Evolutionary conservation across 2,888 invertebrate genomes (phyloP).

Genomic region (Polia nebulosa): DNA sequence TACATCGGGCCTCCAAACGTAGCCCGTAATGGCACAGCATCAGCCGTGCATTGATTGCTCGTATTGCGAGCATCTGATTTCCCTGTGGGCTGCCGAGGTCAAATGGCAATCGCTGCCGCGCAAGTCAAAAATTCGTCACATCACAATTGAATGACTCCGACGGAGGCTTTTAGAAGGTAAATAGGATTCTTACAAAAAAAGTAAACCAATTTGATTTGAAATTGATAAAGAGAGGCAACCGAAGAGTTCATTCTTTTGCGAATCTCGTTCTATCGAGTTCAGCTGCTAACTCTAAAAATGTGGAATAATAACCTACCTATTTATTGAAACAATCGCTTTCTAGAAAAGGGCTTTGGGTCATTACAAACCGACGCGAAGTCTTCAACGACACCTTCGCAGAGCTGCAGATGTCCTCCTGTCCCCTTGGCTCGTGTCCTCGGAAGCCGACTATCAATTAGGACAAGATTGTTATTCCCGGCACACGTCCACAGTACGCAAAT

Average conservation of each 20-base stretch:
- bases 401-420: conserved; percentile 26
- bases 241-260: conserved; percentile 1
- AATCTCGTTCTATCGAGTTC: background rate
- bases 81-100: conserved; percentile 54
- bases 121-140: conserved; percentile 45
- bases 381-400: conserved; percentile 13
- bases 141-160: conserved; percentile 39
- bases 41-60: conserved; percentile 54
- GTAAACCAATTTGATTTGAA: conserved; percentile 46
- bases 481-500: conserved; percentile 67
- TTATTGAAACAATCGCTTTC: background rate
- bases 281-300: background rate
- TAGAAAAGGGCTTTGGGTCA: background rate
- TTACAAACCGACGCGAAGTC: background rate
- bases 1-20: conserved; percentile 8
- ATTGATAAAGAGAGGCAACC: conserved; percentile 34
- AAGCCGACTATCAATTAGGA: conserved; percentile 61
- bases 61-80: conserved; percentile 58
- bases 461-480: conserved; percentile 64
- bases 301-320: background rate
- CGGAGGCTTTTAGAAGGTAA: conserved; percentile 23
- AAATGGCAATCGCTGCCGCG: conserved; percentile 47
- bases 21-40: conserved; percentile 27
- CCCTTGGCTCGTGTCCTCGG: conserved; percentile 7
- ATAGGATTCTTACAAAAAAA: conserved; percentile 29